Conservation (phyloP, 2,888 invertebrate species). For the Mythimna impura region DNA sequence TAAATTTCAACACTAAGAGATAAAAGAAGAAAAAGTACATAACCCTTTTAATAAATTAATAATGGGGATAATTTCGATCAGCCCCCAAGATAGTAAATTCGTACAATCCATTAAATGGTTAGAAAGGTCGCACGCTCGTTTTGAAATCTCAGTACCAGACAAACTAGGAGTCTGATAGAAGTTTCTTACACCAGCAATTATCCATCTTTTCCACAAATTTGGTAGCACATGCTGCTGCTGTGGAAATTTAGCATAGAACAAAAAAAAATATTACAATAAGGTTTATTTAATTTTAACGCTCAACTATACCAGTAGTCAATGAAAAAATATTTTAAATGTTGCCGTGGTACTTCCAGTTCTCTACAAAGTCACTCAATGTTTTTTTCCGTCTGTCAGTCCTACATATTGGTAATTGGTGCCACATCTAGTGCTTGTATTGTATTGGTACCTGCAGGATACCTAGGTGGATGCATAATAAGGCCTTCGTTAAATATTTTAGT, state of each 20-base stretch:
- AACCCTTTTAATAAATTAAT: no score
- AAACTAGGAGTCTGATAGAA: neutral
- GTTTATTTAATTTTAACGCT: neutral
- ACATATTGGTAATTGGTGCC: conserved; percentile 49
- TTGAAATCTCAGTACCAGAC: neutral
- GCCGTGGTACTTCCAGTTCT: conserved; percentile 35
- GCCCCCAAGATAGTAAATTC: no score
- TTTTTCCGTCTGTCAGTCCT: conserved; percentile 28
- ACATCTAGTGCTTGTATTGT: conserved; percentile 52
- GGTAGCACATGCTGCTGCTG: neutral
- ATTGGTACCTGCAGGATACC: conserved; percentile 48
- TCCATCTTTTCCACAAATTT: neutral
- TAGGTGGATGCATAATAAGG: conserved; percentile 55
- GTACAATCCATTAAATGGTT: neutral
- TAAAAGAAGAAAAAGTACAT: no score
- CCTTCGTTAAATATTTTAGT: conserved; percentile 47
- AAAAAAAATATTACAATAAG: neutral
- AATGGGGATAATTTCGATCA: no score
- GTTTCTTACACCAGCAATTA: neutral
- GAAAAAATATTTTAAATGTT: neutral
- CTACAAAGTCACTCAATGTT: conserved; percentile 28
- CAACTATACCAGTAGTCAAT: no score
- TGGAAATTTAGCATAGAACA: neutral
- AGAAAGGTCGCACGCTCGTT: neutral
- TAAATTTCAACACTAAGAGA: no score